These are phyloP conservation scores for Azemiops feae DNA, from an alignment of 2,113 vertebrate species.

Conservation along the genomic window DNA sequence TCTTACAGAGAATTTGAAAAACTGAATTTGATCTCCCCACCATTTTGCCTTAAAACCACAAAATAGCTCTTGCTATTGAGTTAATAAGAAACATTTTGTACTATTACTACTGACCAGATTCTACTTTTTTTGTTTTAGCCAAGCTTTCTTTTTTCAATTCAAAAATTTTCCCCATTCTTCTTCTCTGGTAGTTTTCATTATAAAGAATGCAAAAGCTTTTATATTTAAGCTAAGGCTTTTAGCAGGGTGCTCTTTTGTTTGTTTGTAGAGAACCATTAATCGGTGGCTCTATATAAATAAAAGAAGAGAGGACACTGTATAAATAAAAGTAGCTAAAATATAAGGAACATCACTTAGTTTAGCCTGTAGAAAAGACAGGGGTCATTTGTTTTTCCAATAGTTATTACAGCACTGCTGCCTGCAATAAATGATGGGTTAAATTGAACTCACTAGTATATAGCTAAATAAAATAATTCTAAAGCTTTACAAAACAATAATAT, in stretches of 20 bases:
- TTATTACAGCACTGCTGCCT: constrained; percentile 6
- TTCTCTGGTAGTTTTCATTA: neutral
- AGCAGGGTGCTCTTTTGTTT: neutral
- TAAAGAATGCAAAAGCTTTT: neutral
- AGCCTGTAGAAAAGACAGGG: neutral
- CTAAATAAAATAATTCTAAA: neutral
- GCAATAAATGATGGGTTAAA: constrained; percentile 40
- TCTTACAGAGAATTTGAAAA: neutral
- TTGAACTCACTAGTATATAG: constrained; percentile 54
- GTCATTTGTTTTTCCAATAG: constrained; percentile 26
- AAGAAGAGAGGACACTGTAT: neutral
- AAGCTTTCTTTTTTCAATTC: neutral
- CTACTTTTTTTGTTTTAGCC: neutral
- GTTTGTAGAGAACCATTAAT: neutral
- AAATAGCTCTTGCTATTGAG: neutral
- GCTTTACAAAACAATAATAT: constrained; percentile 50
- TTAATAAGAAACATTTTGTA: neutral
- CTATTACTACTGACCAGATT: neutral
- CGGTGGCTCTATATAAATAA: neutral
- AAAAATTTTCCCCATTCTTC: neutral
- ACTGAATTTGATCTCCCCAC: neutral
- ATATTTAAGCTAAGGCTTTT: neutral
- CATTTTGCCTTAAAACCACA: neutral
- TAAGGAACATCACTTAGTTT: neutral
- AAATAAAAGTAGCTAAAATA: neutral